Conservation (phyloP, 2,113 vertebrate genomes). For the Phrynocephalus versicolor region DNA sequence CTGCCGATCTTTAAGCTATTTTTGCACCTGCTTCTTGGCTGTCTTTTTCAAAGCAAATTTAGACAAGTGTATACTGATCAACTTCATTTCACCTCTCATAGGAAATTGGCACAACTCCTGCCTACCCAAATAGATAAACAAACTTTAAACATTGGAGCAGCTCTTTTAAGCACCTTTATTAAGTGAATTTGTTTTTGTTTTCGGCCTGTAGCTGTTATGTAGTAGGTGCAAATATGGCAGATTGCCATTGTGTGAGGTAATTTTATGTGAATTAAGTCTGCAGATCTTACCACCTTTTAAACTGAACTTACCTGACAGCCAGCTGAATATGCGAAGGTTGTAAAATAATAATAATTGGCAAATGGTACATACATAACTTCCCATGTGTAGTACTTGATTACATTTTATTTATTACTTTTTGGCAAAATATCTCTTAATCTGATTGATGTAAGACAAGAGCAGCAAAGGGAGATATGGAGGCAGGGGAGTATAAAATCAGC, state of each 20-base stretch:
- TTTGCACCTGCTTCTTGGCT: conserved; percentile 38
- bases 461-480: no score
- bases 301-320: not conserved
- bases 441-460: no score
- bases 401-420: no score
- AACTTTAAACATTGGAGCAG: not conserved
- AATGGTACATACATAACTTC: no score
- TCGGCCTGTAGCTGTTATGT: not conserved
- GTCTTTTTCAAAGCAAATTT: conserved; percentile 47
- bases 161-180: not conserved
- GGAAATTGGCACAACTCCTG: not conserved
- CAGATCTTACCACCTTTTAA: not conserved
- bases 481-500: no score
- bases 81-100: not conserved
- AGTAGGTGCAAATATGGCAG: not conserved
- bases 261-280: rapidly evolving
- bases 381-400: no score
- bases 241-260: not conserved
- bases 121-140: not conserved
- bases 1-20: conserved; percentile 14
- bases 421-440: no score
- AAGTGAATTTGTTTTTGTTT: not conserved
- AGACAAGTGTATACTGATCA: conserved; percentile 52
- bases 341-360: no score
- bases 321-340: not conserved